phyloP scores from a whole-genome alignment of 1,140 invertebrate genomes.

The Wiebesia pumilae region DNA sequence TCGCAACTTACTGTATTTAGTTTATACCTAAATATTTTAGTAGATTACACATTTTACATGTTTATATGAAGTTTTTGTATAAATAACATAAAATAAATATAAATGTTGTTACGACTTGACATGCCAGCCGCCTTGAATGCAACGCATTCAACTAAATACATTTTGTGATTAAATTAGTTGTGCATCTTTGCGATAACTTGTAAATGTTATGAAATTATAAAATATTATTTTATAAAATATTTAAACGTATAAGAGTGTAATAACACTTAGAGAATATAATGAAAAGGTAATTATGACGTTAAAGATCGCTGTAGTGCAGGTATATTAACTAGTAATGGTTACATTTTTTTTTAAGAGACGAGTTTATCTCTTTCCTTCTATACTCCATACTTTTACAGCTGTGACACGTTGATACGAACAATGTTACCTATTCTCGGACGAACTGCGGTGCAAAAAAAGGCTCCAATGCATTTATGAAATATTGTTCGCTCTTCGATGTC shows the following conservation, averaged over 20 bases:
- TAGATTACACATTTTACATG: not conserved
- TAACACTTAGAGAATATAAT: not conserved
- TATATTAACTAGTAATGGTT: not conserved
- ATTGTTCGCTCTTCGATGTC: not conserved
- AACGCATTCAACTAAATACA: not conserved
- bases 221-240: slow-evolving; percentile 6
- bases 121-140: not conserved
- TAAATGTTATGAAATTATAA: slow-evolving; percentile 1
- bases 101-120: not conserved
- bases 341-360: not conserved
- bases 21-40: not conserved
- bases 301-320: not conserved
- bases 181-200: slow-evolving; percentile 1
- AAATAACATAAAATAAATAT: slow-evolving; percentile 16
- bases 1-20: not conserved
- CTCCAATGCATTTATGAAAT: not conserved
- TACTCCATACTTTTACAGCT: not conserved
- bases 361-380: not conserved
- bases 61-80: not conserved
- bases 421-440: not conserved
- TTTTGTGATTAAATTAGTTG: not conserved
- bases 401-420: not conserved
- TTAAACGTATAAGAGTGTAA: slow-evolving; percentile 6
- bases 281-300: not conserved
- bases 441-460: not conserved